These are phyloP conservation scores for Drosophila multiciliata DNA, from an alignment of 2,888 invertebrate species.

Conservation along the genomic window DNA sequence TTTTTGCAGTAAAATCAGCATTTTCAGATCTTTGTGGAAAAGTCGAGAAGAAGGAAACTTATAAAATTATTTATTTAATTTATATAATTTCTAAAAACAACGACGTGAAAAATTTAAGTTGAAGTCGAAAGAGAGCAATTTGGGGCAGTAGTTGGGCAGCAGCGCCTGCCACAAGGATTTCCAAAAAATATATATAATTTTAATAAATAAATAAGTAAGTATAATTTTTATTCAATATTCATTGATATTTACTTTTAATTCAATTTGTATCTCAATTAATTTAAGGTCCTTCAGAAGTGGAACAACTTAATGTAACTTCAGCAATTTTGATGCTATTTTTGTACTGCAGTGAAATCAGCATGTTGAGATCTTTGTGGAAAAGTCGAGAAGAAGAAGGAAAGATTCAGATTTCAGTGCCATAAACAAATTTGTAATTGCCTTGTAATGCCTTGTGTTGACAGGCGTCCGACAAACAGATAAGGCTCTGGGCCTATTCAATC, in stretches of 20 bases:
- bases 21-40: too few species aligned
- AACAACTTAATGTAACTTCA: background rate
- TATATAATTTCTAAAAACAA: background rate
- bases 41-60: too few species aligned
- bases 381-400: conserved; percentile 23
- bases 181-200: background rate
- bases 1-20: too few species aligned
- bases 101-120: background rate
- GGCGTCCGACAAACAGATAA: conserved; percentile 75
- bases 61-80: too few species aligned
- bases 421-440: conserved; percentile 81
- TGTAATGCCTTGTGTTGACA: conserved; percentile 81
- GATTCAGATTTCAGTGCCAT: conserved; percentile 59
- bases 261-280: background rate
- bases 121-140: background rate
- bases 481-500: conserved; percentile 39
- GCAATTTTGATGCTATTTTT: background rate
- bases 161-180: background rate
- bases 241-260: background rate
- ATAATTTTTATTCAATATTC: background rate
- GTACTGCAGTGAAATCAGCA: background rate
- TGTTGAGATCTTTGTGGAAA: conserved; percentile 16
- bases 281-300: background rate
- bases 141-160: background rate
- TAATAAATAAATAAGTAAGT: background rate